phyloP scores from a whole-genome alignment of 1,140 invertebrate genomes.

The Pollicipes pollicipes region DNA sequence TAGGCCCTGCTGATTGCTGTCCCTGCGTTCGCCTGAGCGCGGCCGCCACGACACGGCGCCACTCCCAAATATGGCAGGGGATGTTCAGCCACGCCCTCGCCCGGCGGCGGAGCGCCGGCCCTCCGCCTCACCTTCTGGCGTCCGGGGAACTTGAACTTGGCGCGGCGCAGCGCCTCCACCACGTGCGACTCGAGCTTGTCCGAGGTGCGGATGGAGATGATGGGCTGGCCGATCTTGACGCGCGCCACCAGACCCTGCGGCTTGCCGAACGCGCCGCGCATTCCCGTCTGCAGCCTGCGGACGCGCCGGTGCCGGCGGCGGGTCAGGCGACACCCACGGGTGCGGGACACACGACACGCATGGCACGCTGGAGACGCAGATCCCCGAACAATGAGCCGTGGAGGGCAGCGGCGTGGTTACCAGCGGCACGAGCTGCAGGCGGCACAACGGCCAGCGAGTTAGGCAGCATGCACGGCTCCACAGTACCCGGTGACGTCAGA shows the following conservation, averaged over 20 bases:
- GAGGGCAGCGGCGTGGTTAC: too few relatives aligned
- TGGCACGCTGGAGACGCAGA: too few relatives aligned
- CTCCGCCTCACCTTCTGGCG: constrained; percentile 79
- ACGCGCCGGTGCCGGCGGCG: too few relatives aligned
- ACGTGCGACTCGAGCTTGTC: constrained; percentile 88
- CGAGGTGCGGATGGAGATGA: constrained; percentile 91
- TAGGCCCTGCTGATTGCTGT: neutral
- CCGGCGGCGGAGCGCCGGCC: too few relatives aligned
- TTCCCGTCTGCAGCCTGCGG: constrained; percentile 95
- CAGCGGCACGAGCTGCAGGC: too few relatives aligned
- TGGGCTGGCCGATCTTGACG: constrained; percentile 92
- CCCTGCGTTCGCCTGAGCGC: neutral
- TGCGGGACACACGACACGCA: too few relatives aligned
- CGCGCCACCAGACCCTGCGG: constrained; percentile 96
- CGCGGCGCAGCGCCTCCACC: constrained; percentile 84
- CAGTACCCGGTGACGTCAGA: too few relatives aligned
- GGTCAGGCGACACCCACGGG: too few relatives aligned
- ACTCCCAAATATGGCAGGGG: neutral
- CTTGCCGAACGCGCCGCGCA: constrained; percentile 98
- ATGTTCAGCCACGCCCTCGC: too few relatives aligned
- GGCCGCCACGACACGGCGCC: neutral
- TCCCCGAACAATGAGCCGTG: too few relatives aligned
- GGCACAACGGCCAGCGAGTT: too few relatives aligned
- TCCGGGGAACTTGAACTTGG: constrained; percentile 99
- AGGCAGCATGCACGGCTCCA: too few relatives aligned